These are phyloP conservation scores for Lithophane leautieri DNA, from an alignment of 2,888 invertebrate genomes.

Conservation along the genomic window DNA sequence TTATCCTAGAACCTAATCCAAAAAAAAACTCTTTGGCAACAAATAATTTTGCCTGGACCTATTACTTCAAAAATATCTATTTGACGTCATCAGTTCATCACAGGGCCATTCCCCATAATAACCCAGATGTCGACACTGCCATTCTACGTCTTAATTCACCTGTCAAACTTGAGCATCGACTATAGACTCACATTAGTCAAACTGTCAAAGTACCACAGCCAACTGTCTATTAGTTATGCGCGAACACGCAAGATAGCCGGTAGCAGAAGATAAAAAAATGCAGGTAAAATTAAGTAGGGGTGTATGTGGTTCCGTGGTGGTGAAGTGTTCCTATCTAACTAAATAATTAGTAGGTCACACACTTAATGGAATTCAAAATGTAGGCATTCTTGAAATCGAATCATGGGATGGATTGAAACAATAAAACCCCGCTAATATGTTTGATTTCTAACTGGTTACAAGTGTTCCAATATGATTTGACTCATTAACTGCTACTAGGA, in stretches of 20 bases:
- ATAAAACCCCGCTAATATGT: neutral
- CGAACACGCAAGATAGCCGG: slow-evolving; percentile 75
- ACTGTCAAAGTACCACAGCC: slow-evolving; percentile 83
- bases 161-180: slow-evolving; percentile 77
- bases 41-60: slow-evolving; percentile 41
- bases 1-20: neutral
- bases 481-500: neutral
- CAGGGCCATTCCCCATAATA: slow-evolving; percentile 66
- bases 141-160: slow-evolving; percentile 79
- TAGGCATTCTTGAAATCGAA: neutral
- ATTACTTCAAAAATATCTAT: slow-evolving; percentile 51
- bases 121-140: slow-evolving; percentile 75
- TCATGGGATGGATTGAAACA: neutral
- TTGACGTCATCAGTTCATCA: slow-evolving; percentile 55
- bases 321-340: neutral
- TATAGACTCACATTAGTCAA: slow-evolving; percentile 87
- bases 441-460: neutral
- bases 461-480: neutral
- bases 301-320: slow-evolving; percentile 53
- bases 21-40: neutral
- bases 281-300: slow-evolving; percentile 51
- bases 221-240: slow-evolving; percentile 86
- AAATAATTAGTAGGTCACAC: neutral
- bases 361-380: neutral
- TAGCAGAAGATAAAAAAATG: slow-evolving; percentile 74